These are phyloP conservation scores for Anagyrus pseudococci DNA, from an alignment of 2,888 invertebrate genomes.

Conservation along the genomic window DNA sequence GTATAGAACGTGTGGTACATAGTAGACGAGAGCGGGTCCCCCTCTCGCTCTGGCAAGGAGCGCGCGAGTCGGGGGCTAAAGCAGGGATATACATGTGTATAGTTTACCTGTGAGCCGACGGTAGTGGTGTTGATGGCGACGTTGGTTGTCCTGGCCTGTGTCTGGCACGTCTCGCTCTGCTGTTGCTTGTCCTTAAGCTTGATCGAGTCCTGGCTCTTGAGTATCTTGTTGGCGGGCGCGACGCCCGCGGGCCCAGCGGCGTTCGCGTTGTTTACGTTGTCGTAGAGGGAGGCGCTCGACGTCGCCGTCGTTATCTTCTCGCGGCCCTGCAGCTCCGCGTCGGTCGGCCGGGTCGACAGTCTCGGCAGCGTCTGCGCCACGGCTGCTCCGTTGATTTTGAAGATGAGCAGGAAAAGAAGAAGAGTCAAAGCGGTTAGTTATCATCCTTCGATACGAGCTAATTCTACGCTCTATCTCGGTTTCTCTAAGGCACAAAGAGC, in stretches of 20 bases:
- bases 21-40: too few species aligned
- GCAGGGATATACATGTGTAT: background rate
- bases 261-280: constrained; percentile 71
- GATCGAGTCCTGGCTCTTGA: constrained; percentile 49
- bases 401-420: too few species aligned
- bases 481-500: too few species aligned
- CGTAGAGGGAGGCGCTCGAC: constrained; percentile 88
- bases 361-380: constrained; percentile 87
- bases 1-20: too few species aligned
- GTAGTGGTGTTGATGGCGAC: constrained; percentile 55
- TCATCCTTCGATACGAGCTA: too few species aligned
- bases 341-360: constrained; percentile 74
- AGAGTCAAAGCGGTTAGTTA: too few species aligned
- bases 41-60: too few species aligned
- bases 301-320: constrained; percentile 84
- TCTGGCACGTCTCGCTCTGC: constrained; percentile 62
- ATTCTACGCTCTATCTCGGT: too few species aligned
- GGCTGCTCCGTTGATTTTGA: constrained; percentile 51
- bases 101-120: constrained; percentile 66
- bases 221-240: constrained; percentile 11
- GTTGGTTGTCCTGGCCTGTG: constrained; percentile 58
- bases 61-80: too few species aligned
- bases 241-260: constrained; percentile 36
- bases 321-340: constrained; percentile 67
- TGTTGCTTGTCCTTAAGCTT: constrained; percentile 62